Base-by-base conservation (phyloP, 2,113 vertebrate genomes). In the Procavia capensis region DNA sequence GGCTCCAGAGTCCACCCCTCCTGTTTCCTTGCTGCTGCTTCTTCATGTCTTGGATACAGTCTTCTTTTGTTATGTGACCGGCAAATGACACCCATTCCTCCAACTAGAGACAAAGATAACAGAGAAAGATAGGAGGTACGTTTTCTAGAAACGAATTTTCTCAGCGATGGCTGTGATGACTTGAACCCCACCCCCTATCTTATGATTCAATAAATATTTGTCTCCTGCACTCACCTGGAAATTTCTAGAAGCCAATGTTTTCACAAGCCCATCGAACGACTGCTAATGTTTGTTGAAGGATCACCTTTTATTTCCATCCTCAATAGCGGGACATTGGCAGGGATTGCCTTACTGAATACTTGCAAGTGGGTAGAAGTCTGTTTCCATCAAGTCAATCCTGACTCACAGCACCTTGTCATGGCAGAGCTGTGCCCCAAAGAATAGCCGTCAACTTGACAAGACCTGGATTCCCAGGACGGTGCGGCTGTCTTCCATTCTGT, bases 1-100 rank as follows among this genome's bases (percentile, higher is more conserved):
- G 41, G 14, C 72, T 75, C 0, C 59, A 66, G 41, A 1, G 13
- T 6, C 7, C 16, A 9, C 19, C 36, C 14, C 0, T 50, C 64
- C 25, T 25, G 27, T 25, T 54, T 2, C 9, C 31, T 86, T 4
- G 5, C 24, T 31, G 3, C 0, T 14, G 20, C 16, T 61, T 45
- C 36, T 70, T 29, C 2, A 0, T 1, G 3, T 59, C 24, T 14
- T 34, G 13, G 63, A 45, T 45, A 0, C 0, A 7, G 47, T 4
- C 22, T 2, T 11, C 2, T 25, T 43, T n/a, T n/a, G n/a, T n/a
- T n/a, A n/a, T n/a, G n/a, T n/a, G n/a, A n/a, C n/a, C n/a, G 27
- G 9, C 57, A 47, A 54, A 63, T 0, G 1, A 4, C 6, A 24
- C 34, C 50, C 5, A 1, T 24, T 27, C 8, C 36, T 59, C 61